Base-by-base conservation (phyloP, 2,113 vertebrate genomes). In the Gobio gobio region DNA sequence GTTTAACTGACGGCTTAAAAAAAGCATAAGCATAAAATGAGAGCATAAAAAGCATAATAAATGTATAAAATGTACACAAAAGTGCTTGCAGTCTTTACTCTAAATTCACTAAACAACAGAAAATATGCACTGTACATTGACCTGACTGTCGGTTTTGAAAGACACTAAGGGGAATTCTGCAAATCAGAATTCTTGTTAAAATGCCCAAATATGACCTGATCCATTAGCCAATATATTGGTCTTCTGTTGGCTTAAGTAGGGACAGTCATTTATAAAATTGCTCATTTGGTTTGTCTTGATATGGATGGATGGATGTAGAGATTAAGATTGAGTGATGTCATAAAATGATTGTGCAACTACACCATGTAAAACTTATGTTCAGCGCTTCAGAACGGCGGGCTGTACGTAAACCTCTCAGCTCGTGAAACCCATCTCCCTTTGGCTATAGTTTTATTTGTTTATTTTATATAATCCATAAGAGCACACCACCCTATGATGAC, bases 361-460 rank as follows among this genome's bases (percentile, higher is more conserved):
- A 24, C 3, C 10, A n/a, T 59, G 9, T 33, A 36, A 29, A 68
- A 36, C 29, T 36, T 20, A 5, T 68, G 7, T 66, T 66, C 66
- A 36, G 66, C 33, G 0, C 40, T 72, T 70, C 36, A 72, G 36
- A 70, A 43, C 20, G 36, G 36, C 20, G 2, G 40, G 36, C 20
- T 20, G 1, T 43, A 2, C 9, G 36, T n/a, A 72, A 72, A 72
- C 33, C 1, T 4, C 22, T 4, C 1, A 72, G 9, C 36, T 43
- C 68, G 10, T 33, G 26, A 76, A 54, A 54, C 9, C 74, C 5
- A 61, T 58, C 54, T 33, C 9, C 26, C 49, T 77, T 77, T 56
- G 74, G 26, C 49, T n/a, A 43, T 78, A 72, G 18, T 59, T 18
- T 56, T 29, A 29, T 58, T 68, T 68, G 20, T 77, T 59, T 79